phyloP scores from a whole-genome alignment of 2,797 vertebrate species.

The Scyliorhinus canicula region DNA sequence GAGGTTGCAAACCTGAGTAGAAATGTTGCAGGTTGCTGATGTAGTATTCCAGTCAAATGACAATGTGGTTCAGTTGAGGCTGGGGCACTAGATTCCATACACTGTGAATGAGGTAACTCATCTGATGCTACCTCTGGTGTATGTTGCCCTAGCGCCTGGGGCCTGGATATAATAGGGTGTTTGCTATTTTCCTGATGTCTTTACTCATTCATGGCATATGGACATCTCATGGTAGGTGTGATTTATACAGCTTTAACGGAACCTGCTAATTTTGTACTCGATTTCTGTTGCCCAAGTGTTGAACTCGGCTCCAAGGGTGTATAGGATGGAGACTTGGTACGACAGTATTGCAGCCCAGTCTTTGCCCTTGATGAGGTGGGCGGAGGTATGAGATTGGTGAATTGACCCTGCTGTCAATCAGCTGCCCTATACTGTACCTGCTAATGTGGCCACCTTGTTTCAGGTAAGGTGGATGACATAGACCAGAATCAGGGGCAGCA shows the following conservation, averaged over 20 bases:
- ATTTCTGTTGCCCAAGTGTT: not conserved
- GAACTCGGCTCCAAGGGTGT: not conserved
- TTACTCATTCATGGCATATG: no score
- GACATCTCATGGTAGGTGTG: no score
- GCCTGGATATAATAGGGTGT: not conserved
- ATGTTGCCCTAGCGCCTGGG: not conserved
- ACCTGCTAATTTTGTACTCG: no score
- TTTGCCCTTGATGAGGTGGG: not conserved
- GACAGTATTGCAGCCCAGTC: not conserved
- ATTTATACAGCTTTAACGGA: not conserved
- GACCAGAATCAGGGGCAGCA: not conserved
- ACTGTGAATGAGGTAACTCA: no score
- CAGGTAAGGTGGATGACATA: not conserved
- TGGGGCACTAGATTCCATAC: not conserved
- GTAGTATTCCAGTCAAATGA: not conserved
- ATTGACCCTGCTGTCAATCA: not conserved
- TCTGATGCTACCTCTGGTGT: not conserved
- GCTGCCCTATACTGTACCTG: not conserved
- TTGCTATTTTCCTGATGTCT: not conserved
- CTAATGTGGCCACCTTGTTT: not conserved
- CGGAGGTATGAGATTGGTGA: not conserved
- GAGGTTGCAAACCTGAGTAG: not conserved
- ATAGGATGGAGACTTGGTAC: not conserved
- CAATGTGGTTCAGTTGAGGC: not conserved
- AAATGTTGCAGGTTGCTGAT: not conserved